A percentile compares a stretch with the other conserved stretches of the same genome.
phyloP scores from a whole-genome alignment of 2,113 vertebrate genomes.

The Anas platyrhynchos region DNA sequence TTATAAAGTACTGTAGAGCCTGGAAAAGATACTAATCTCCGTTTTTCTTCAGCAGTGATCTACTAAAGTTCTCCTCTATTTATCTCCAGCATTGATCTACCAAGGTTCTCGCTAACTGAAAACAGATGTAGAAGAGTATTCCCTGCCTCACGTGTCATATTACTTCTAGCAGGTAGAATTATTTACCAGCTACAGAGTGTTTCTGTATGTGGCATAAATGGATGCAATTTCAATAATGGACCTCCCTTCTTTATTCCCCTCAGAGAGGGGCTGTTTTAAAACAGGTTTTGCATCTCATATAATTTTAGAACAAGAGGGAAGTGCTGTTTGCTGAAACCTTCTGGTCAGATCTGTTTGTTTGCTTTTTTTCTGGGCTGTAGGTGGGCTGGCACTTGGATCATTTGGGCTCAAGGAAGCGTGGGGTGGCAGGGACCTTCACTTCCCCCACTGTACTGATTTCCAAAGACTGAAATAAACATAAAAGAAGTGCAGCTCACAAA shows the following conservation, averaged over 20 bases:
- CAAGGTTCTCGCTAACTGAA: neutral
- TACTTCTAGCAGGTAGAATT: constrained; percentile 10
- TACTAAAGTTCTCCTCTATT: neutral
- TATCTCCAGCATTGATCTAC: neutral
- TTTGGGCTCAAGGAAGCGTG: neutral
- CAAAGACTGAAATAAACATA: constrained; percentile 18
- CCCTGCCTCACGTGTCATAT: constrained; percentile 15
- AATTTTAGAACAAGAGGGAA: constrained; percentile 26
- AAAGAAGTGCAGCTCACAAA: neutral
- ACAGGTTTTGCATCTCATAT: neutral
- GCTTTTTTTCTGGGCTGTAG: constrained; percentile 29
- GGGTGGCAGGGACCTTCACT: neutral
- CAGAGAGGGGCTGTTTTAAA: neutral
- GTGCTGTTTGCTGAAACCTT: neutral
- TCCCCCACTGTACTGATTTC: neutral
- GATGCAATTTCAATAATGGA: neutral
- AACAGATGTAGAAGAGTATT: constrained; percentile 6
- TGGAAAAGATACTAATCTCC: neutral
- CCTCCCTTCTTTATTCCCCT: neutral
- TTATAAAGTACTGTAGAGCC: neutral
- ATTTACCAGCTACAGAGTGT: neutral
- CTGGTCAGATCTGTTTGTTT: constrained; percentile 42
- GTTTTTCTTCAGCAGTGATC: neutral
- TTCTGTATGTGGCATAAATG: neutral
- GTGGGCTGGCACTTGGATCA: neutral